Conservation (phyloP, 2,797 vertebrate species). For the Enteromius treurensis region DNA sequence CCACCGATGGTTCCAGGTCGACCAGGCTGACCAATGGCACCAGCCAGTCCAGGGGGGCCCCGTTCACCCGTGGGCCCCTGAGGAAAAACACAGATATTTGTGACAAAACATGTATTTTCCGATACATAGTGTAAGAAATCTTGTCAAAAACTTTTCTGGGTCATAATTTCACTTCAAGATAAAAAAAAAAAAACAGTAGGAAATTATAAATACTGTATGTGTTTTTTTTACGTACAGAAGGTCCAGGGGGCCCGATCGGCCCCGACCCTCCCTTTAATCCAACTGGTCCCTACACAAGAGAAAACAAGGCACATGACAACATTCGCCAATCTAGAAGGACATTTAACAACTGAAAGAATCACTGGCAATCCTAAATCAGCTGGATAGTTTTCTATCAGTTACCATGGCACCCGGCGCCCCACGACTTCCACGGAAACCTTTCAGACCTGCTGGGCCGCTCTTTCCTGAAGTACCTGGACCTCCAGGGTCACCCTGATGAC, state of each 20-base stretch:
- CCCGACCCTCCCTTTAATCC: slow-evolving; percentile 94
- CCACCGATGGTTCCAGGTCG: slow-evolving; percentile 89
- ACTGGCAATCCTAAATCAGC: background rate
- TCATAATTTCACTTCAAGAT: background rate
- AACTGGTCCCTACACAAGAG: slow-evolving; percentile 82
- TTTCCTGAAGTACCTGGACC: slow-evolving; percentile 87
- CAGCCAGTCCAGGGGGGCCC: slow-evolving; percentile 88
- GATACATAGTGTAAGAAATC: background rate
- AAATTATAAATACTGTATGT: background rate
- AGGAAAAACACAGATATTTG: background rate
- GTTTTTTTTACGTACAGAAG: slow-evolving; percentile 79
- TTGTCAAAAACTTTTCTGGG: background rate
- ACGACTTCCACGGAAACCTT: slow-evolving; percentile 93
- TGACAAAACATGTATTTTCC: background rate
- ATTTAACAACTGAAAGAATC: background rate
- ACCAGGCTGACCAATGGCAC: slow-evolving; percentile 92
- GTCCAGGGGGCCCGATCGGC: slow-evolving; percentile 84
- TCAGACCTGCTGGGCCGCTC: slow-evolving; percentile 88
- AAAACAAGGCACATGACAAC: slow-evolving; percentile 33
- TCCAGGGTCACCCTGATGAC: slow-evolving; percentile 90
- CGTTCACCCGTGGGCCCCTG: slow-evolving; percentile 92
- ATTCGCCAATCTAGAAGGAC: slow-evolving; percentile 16
- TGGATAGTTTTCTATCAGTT: slow-evolving; percentile 48
- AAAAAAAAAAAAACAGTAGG: background rate
- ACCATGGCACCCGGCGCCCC: slow-evolving; percentile 89